Evolutionary conservation across 2,888 invertebrate genomes (phyloP).

Genomic region (Dasypogon diadema): DNA sequence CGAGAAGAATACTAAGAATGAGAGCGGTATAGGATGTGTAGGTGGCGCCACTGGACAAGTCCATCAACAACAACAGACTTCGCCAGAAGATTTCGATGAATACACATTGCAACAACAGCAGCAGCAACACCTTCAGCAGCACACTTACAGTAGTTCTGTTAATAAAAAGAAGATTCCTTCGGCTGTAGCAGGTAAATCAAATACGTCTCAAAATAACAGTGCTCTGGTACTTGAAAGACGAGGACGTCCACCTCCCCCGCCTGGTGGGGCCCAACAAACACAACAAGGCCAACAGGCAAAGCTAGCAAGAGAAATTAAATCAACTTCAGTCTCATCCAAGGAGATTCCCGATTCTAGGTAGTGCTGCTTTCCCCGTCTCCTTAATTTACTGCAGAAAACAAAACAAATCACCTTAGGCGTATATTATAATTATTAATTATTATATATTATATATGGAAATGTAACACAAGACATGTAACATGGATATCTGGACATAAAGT

Average conservation of each 20-base stretch:
- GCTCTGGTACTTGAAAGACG: conserved; percentile 65
- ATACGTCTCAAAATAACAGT: conserved; percentile 58
- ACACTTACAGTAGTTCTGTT: conserved; percentile 58
- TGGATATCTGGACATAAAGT: conserved; percentile 33
- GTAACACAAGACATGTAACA: conserved; percentile 46
- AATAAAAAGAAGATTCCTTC: conserved; percentile 60
- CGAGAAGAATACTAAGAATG: conserved; percentile 57
- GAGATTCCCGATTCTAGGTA: conserved; percentile 70
- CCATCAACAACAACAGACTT: conserved; percentile 68
- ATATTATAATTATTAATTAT: conserved; percentile 51
- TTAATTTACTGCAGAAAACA: conserved; percentile 47
- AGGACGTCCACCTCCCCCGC: conserved; percentile 64
- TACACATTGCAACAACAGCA: conserved; percentile 60
- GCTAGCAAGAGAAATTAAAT: conserved; percentile 61
- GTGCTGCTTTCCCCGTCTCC: conserved; percentile 62
- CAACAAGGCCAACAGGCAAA: conserved; percentile 64
- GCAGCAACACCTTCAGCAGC: conserved; percentile 24
- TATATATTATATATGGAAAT: conserved; percentile 47
- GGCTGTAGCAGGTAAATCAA: conserved; percentile 55
- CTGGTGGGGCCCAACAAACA: conserved; percentile 50
- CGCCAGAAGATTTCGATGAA: conserved; percentile 67
- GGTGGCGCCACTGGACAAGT: conserved; percentile 59
- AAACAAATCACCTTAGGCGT: conserved; percentile 49
- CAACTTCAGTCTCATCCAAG: conserved; percentile 64
- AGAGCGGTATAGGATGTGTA: conserved; percentile 56